Conservation (phyloP, 2,797 vertebrate species). For the Oryzias dopingdopingensis region DNA sequence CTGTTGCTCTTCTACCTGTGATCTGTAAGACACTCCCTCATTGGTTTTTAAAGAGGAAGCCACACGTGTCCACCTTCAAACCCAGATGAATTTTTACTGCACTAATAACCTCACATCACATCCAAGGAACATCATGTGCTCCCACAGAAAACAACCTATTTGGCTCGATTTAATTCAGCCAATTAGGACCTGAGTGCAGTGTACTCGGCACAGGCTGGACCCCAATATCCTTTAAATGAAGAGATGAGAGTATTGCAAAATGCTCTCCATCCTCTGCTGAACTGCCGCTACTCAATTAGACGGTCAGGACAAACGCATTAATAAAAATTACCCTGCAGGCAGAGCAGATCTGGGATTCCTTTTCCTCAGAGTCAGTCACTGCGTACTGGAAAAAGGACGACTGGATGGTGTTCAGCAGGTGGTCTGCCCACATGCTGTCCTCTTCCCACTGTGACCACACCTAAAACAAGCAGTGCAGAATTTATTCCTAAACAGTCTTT, state of each 20-base stretch:
- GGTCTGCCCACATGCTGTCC: slow-evolving; percentile 67
- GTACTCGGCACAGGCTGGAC: slow-evolving; percentile 8
- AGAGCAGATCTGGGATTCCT: slow-evolving; percentile 71
- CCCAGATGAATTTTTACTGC: slow-evolving; percentile 16
- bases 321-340: slow-evolving; percentile 78
- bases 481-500: neutral
- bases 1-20: no score
- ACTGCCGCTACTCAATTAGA: slow-evolving; percentile 21
- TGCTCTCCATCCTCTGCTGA: neutral
- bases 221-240: slow-evolving; percentile 25
- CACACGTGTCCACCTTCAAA: slow-evolving; percentile 12
- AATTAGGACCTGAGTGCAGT: slow-evolving; percentile 48
- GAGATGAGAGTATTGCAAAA: slow-evolving; percentile 9
- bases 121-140: slow-evolving; percentile 44
- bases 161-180: slow-evolving; percentile 36
- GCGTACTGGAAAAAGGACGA: slow-evolving; percentile 74
- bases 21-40: neutral
- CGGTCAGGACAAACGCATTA: neutral
- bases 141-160: slow-evolving; percentile 41
- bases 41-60: slow-evolving; percentile 6
- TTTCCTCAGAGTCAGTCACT: slow-evolving; percentile 78
- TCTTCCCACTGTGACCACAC: slow-evolving; percentile 85
- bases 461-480: slow-evolving; percentile 56
- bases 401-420: slow-evolving; percentile 74
- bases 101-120: slow-evolving; percentile 39